Base-by-base conservation (phyloP, 2,113 vertebrate genomes). In the Passer montanus region DNA sequence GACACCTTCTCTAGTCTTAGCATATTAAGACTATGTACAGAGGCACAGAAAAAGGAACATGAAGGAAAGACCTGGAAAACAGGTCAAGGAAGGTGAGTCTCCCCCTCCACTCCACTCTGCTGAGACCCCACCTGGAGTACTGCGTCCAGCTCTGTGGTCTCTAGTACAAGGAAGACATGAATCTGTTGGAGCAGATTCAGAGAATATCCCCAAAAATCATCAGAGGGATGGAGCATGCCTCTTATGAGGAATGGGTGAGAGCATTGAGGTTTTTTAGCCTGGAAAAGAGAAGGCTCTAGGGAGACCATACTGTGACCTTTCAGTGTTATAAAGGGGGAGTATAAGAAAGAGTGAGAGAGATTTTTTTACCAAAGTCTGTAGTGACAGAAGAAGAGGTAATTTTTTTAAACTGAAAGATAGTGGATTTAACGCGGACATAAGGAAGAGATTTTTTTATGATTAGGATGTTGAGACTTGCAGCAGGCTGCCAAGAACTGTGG, bases 91-190 rank as follows among this genome's bases (percentile, higher is more conserved):
- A 66, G 9, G 19, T 22, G 9, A 60, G 22, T 52, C 6, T 44
- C 10, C 6, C 5, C 3, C 26, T 90, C 22, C 24, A 28, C 10
- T 66, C 37, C 5, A 1, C 10, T n/a, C 30, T 60, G 5, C 0
- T 31, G 39, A 82, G 28, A 77, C 6, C 1, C 27, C 18, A 5
- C 2, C 33, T 59, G 14, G 23, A 60, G 15, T 63, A 58, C 17
- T n/a, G 15, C 9, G 11, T 13, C 21, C 44, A 46, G 5, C 23
- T 75, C 31, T 79, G 33, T 7, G 7, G 5, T 53, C 15, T n/a
- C 13, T 60, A 39, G 43, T 20, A 74, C 8, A 70, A 75, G 64
- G 62, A 43, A 59, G 17, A 62, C 6, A n/a, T 15, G 9, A 44
- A 35, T 7, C 4, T 79, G 4, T 22, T 58, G 5, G 9, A 70